Evolutionary conservation across 2,888 invertebrate genomes (phyloP).

Genomic region (Gibbula magus): DNA sequence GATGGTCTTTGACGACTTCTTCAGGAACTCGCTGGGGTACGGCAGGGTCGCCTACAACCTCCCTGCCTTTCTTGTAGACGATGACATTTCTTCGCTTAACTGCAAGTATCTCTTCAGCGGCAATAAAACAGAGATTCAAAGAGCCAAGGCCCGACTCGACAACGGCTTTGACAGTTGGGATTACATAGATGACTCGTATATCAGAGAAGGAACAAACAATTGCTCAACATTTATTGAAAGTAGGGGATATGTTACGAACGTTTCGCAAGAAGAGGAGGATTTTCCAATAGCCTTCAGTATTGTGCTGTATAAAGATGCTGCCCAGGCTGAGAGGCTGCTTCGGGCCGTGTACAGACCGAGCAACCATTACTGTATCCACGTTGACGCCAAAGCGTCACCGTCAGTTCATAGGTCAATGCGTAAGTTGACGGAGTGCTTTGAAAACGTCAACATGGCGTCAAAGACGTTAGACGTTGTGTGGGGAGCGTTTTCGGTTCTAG

Average conservation of each 20-base stretch:
- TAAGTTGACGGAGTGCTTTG: background rate
- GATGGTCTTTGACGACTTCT: background rate
- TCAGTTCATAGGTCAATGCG: background rate
- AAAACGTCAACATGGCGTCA: conserved; percentile 10
- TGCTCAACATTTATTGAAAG: background rate
- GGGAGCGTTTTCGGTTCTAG: conserved; percentile 21
- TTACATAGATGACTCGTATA: background rate
- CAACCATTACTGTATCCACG: conserved; percentile 25
- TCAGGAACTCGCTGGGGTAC: background rate
- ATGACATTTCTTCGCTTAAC: background rate
- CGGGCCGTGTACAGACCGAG: conserved; percentile 15
- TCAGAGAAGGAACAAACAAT: background rate
- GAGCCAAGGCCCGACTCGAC: background rate
- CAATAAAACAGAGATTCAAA: background rate
- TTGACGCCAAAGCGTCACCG: background rate
- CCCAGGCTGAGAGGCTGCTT: conserved; percentile 14
- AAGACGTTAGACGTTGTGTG: background rate
- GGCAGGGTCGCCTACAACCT: background rate
- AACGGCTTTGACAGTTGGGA: background rate
- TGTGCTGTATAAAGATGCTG: conserved; percentile 15
- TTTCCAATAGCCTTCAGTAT: conserved; percentile 25
- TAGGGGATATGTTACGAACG: conserved; percentile 2
- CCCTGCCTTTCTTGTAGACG: background rate
- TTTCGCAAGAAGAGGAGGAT: conserved; percentile 10
- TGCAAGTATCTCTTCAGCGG: background rate